Evolutionary conservation across 2,113 vertebrate genomes (phyloP), one percentile per base, ranked within the genome.

Genomic region (Aleadryas rufinucha): DNA sequence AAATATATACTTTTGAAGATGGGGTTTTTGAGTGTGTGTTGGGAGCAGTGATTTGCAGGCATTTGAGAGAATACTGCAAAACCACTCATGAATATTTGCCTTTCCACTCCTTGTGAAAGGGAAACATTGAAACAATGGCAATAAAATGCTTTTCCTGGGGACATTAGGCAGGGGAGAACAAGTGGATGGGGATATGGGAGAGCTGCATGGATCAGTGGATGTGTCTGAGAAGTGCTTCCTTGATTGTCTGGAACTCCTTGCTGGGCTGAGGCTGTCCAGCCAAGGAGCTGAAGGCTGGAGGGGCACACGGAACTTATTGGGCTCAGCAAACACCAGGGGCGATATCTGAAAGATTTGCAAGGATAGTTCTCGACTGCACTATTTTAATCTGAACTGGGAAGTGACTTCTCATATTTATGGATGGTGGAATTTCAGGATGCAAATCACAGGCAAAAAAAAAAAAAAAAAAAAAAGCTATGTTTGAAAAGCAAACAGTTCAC

Each of bases 271-370:
- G 22, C 45, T 57, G 47, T 2, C 54, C 35, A 21, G 44, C 37
- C 2, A 3, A 33, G 63, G 27, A 44, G 44, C 37, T 59, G 71
- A 9, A 11, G 50, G 37, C 33, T 63, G 41, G 41, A 10, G 11
- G 26, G 18, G 13, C 24, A n/a, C 9, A 10, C 0, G 1, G 80
- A 30, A 12, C 57, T 72, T 3, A 1, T 2, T n/a, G 26, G 33
- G 8, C 31, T 81, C 71, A 44, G 81, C 72, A 64, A 35, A 76
- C 37, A 44, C 14, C 33, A 10, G 7, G 4, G 35, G 31, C 1
- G 0, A 10, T 20, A 15, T 7, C 45, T 52, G 49, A 45, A 69
- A 68, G 49, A 35, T 47, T 52, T 64, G 35, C 33, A 56, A 26
- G 52, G 44, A 9, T 12, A 37, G 5, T 2, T 74, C 53, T 59